phyloP scores from a whole-genome alignment of 1,140 invertebrate species.

The Episyrphus balteatus region DNA sequence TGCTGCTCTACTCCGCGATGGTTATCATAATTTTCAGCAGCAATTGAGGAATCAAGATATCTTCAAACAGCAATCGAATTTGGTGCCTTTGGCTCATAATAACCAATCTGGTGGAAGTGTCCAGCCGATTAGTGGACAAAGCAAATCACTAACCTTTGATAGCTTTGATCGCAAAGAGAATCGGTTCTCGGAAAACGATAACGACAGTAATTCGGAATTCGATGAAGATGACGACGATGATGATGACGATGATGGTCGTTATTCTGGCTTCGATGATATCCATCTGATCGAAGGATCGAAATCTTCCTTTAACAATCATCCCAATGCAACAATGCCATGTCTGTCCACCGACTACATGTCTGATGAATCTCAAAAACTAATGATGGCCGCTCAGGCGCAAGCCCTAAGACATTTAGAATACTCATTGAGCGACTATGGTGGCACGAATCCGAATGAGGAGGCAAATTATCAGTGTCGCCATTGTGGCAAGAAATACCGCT shows the following conservation, averaged over 20 bases:
- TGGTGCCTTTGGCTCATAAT: not conserved
- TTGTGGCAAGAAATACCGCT: slow-evolving; percentile 68
- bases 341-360: slow-evolving; percentile 6
- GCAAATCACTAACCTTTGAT: slow-evolving; percentile 5
- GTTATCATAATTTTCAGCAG: slow-evolving; percentile 29
- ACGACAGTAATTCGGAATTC: slow-evolving; percentile 17
- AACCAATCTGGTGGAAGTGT: not conserved
- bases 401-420: slow-evolving; percentile 30
- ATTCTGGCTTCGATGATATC: slow-evolving; percentile 28
- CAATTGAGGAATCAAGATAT: slow-evolving; percentile 31
- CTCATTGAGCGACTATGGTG: slow-evolving; percentile 24
- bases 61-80: slow-evolving; percentile 16
- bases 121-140: not conserved
- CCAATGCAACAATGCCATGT: not conserved
- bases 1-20: slow-evolving; percentile 26
- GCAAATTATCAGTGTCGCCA: slow-evolving; percentile 63
- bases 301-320: slow-evolving; percentile 3
- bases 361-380: slow-evolving; percentile 10
- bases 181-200: slow-evolving; percentile 23
- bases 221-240: slow-evolving; percentile 7
- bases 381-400: slow-evolving; percentile 20
- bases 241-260: slow-evolving; percentile 27
- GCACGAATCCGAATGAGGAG: slow-evolving; percentile 43
- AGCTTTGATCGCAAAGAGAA: slow-evolving; percentile 28
- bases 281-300: slow-evolving; percentile 22